Evolutionary conservation across 1,140 invertebrate species (phyloP), one percentile per base, ranked within the genome.

Genomic region (Chlorops oryzae): DNA sequence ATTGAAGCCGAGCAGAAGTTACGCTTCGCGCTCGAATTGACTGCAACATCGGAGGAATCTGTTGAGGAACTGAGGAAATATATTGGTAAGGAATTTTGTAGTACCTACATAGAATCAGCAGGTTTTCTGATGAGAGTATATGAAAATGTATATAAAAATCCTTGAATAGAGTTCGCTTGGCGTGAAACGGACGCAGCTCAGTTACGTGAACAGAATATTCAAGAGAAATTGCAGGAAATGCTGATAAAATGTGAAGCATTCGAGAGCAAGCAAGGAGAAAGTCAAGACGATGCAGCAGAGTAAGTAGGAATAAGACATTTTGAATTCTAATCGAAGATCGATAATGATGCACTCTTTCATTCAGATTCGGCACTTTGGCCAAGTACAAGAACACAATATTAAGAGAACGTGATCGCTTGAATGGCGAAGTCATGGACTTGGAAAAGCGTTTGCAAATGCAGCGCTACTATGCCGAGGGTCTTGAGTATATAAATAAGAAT

Each of bases 191-290:
- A 78, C 45, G 71, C 74, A 3, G 71, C 76, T 13, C 73, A 75
- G 28, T 51, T 60, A 1, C 63, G 78, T 0, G 78, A 79, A 34
- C 75, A 74, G 43, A 67, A 72, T 15, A 67, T 74, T 1, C 76
- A 76, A 43, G 74, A 78, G 35, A 57, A 70, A 17, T 71, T 77
- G 3, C 71, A 74, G 41, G 76, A 75, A 54, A 57, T 78, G 27
- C 62, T 74, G 18, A 50, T 76, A 4, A 74, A 76, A 52, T 71
- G 77, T 27, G 54, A 58, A 7, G 73, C 72, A 47, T 53, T 77
- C 22, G 64, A 62, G 21, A 61, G 65, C 3, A 71, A 76, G 48
- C 56, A 73, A 38, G 70, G 64, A 34, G 71, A 68, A 3, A 62
- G 70, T 44, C 51, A 72, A 1, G 61, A 67, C 17, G 61, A 61